Conservation (phyloP, 2,113 vertebrate genomes). For the Thalassarche chlororhynchos region DNA sequence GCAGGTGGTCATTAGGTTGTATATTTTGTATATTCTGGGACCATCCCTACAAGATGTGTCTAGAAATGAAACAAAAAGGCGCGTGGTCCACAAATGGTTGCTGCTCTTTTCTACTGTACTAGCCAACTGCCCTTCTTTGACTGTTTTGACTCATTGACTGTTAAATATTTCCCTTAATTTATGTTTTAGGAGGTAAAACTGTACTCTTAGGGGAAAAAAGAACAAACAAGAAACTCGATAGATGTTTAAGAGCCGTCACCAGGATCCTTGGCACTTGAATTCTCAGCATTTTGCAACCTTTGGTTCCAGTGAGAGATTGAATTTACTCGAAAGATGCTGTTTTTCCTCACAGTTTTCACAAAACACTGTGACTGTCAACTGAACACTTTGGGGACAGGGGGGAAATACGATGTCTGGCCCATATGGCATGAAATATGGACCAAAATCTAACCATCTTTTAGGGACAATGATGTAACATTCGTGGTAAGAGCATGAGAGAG, state of each 20-base stretch:
- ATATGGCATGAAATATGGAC: conserved; percentile 72
- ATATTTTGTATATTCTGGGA: conserved; percentile 84
- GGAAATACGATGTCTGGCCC: conserved; percentile 67
- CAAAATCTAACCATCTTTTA: conserved; percentile 71
- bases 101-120: conserved; percentile 75
- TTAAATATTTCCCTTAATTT: conserved; percentile 77
- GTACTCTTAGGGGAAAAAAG: conserved; percentile 58
- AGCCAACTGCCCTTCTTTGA: conserved; percentile 78
- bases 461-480: conserved; percentile 73
- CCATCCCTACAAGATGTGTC: conserved; percentile 76
- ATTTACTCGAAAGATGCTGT: conserved; percentile 63
- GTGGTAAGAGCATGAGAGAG: conserved; percentile 51
- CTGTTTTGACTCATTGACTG: conserved; percentile 84
- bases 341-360: conserved; percentile 68
- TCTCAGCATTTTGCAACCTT: conserved; percentile 71
- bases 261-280: conserved; percentile 76
- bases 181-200: conserved; percentile 75
- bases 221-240: conserved; percentile 64
- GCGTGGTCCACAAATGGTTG: conserved; percentile 73
- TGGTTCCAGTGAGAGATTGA: conserved; percentile 71
- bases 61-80: conserved; percentile 72
- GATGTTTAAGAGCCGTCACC: conserved; percentile 71
- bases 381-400: conserved; percentile 51
- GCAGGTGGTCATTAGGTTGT: conserved; percentile 79
- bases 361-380: conserved; percentile 72